Percentiles rank a stretch among this genome's conserved stretches.
Evolutionary conservation across 2,888 invertebrate species (phyloP).

Genomic region (Sarcophaga caerulescens): DNA sequence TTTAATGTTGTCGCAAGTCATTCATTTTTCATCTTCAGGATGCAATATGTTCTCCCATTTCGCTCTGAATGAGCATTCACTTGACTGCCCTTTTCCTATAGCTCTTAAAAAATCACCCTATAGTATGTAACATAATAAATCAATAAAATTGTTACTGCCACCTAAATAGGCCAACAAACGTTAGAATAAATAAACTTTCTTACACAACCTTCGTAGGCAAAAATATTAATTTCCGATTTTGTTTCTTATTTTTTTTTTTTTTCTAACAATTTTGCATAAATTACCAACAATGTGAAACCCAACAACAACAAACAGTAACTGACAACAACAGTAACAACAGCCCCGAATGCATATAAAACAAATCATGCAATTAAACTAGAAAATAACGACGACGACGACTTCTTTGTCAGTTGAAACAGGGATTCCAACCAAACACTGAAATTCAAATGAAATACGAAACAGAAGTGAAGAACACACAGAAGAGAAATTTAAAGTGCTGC

Average conservation of each 20-base stretch:
- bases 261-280: slow-evolving; percentile 47
- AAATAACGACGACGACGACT: slow-evolving; percentile 77
- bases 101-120: no score
- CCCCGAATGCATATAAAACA: slow-evolving; percentile 78
- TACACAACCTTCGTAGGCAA: not conserved
- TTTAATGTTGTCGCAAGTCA: no score
- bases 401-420: slow-evolving; percentile 66
- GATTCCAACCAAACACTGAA: slow-evolving; percentile 60
- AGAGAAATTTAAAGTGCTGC: slow-evolving; percentile 28
- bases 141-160: no score
- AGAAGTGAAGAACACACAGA: slow-evolving; percentile 27
- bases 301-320: slow-evolving; percentile 6
- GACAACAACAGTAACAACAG: slow-evolving; percentile 65
- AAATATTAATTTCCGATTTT: not conserved
- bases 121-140: no score
- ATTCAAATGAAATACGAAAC: slow-evolving; percentile 9
- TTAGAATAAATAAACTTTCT: no score
- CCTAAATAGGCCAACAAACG: no score
- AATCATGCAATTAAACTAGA: slow-evolving; percentile 80
- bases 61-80: no score
- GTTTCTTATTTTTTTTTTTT: not conserved
- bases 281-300: slow-evolving; percentile 27
- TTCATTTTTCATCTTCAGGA: no score
- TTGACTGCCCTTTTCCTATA: no score
- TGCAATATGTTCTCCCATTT: no score